Evolutionary conservation across 30 jellyfish, hydroid and myxozoan genomes (phyloP).

Genomic region (Morbakka virulenta): DNA sequence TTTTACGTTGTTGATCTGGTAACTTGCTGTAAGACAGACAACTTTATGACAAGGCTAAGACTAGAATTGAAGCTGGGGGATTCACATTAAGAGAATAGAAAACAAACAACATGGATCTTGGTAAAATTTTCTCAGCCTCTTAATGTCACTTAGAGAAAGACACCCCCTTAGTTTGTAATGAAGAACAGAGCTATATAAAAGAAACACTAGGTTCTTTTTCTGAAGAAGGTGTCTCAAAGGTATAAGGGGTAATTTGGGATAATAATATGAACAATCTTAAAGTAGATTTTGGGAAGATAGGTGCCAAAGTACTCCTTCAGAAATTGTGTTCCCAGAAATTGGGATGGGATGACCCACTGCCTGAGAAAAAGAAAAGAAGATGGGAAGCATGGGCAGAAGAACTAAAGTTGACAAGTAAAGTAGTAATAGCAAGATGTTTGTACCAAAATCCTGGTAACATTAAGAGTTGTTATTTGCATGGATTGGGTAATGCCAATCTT

Average conservation of each 20-base stretch:
- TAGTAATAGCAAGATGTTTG: background rate
- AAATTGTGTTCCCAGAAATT: constrained; percentile 3
- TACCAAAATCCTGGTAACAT: too few species aligned
- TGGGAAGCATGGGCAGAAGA: background rate
- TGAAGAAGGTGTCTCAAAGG: background rate
- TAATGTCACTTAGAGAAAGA: background rate
- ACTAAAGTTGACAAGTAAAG: background rate
- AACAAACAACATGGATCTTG: constrained; percentile 2
- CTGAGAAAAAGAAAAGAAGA: background rate
- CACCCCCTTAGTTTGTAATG: background rate
- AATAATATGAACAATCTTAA: too few species aligned
- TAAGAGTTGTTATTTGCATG: background rate
- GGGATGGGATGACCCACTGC: constrained; percentile 18
- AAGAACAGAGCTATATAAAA: constrained; percentile 8
- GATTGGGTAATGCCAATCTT: constrained; percentile 6
- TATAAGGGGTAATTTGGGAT: constrained; percentile 24
- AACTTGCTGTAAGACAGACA: background rate
- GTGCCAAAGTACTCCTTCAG: background rate
- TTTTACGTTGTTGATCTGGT: too few species aligned
- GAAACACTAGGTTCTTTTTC: background rate
- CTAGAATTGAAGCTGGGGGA: background rate
- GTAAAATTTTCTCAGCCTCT: background rate
- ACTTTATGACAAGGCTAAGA: constrained; percentile 21
- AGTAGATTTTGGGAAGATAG: background rate
- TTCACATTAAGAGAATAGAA: constrained; percentile 8